Percentiles rank a stretch among this genome's conserved stretches.
These are phyloP conservation scores for Neostethus bicornis DNA, from an alignment of 2,797 vertebrate genomes.

Conservation along the genomic window DNA sequence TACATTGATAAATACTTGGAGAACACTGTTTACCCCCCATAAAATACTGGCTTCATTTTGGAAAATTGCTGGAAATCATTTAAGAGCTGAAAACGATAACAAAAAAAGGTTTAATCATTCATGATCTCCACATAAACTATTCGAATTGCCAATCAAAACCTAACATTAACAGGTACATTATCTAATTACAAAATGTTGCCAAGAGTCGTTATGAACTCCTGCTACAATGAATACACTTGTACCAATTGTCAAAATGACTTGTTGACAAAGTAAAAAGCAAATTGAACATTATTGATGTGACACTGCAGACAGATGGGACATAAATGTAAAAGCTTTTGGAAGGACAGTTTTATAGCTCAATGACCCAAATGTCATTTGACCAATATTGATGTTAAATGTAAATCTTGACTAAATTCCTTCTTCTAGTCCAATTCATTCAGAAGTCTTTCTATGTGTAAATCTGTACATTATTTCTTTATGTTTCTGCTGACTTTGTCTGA, in stretches of 20 bases:
- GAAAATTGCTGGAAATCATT: background rate
- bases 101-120: too few relatives aligned
- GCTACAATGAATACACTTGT: background rate
- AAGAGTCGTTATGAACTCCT: background rate
- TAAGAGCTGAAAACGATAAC: background rate
- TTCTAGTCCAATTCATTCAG: background rate
- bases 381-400: conserved; percentile 10
- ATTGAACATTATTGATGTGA: background rate
- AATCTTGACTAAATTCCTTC: background rate
- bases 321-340: background rate
- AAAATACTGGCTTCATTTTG: background rate
- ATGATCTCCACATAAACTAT: too few relatives aligned
- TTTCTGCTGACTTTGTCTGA: conserved; percentile 3
- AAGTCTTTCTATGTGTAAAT: conserved; percentile 6
- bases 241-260: background rate
- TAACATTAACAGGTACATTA: background rate
- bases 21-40: conserved; percentile 1
- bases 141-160: background rate
- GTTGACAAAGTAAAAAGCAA: background rate
- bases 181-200: background rate
- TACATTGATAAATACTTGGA: background rate
- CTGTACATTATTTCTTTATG: background rate
- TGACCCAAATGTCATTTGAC: background rate
- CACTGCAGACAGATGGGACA: background rate
- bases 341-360: background rate